Base-by-base conservation (phyloP, 2,113 vertebrate genomes). In the Trachemys scripta region DNA sequence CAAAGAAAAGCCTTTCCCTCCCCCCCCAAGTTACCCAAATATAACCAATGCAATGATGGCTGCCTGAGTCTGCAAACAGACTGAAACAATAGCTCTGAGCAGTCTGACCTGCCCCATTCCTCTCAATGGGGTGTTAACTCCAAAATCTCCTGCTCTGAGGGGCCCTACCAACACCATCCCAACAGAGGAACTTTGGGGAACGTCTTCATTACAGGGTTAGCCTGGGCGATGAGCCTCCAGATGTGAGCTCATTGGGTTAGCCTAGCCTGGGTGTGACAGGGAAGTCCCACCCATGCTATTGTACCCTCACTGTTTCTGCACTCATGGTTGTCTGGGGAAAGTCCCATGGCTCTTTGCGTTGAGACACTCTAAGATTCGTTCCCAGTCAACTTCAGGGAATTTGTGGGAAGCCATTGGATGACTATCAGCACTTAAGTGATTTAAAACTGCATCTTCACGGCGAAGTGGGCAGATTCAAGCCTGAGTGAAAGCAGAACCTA, bases 81-180 rank as follows among this genome's bases (percentile, higher is more conserved):
- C 57, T 24, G 17, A 65, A 93, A 92, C 5, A 75, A 42, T 29
- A 81, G 80, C 42, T 85, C 49, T 75, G 82, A 82, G 93, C 6
- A 8, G n/a, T 72, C 65, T 72, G 65, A 72, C 38, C 3, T 72
- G n/a, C 19, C 62, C 35, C 78, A 94, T 96, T 51, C 47, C 47
- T 82, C 82, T 50, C 0, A 0, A 87, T 22, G 54, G 50, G 31
- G 54, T 50, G 10, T 80, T 80, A 31, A 80, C 19, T 35, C 17
- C 19, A 20, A 76, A 45, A 45, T 19, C 20, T 75, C 29, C 5
- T 62, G 29, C 31, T 90, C 75, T 81, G 0, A 0, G 65, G 50
- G 8, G 59, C 50, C 59, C 54, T 87, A 57, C 53, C 49, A 83
- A 80, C 38, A 35, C 25, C 56, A 80, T 35, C 0, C 0, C 53